These are phyloP conservation scores for Trididemnum nubilum DNA, from an alignment of 23 tunicate species.

Conservation along the genomic window DNA sequence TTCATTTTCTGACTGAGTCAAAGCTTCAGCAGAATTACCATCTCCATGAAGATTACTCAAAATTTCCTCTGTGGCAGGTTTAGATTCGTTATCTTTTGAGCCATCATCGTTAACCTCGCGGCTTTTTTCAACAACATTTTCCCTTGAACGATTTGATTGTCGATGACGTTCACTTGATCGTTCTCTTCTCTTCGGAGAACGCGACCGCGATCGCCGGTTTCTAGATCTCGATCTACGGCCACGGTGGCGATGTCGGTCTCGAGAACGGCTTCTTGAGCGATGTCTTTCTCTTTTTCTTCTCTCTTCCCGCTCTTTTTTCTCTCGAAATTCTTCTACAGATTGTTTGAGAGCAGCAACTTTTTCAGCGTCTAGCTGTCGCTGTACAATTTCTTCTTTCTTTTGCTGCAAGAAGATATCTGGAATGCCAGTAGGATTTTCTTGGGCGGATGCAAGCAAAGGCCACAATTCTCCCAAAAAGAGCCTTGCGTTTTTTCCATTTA, in stretches of 20 bases:
- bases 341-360: conserved; percentile 60
- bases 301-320: conserved; percentile 43
- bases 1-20: neutral
- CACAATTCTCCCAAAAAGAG: conserved; percentile 86
- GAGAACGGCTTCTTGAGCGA: conserved; percentile 52
- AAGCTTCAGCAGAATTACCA: neutral
- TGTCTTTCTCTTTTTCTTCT: conserved; percentile 15
- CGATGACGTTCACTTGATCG: neutral
- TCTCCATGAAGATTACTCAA: conserved; percentile 14
- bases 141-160: neutral
- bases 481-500: conserved; percentile 90
- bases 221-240: conserved; percentile 41
- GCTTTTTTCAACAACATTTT: neutral
- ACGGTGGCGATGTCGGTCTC: conserved; percentile 56
- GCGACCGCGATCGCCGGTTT: neutral
- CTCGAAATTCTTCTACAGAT: conserved; percentile 35
- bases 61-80: conserved; percentile 12
- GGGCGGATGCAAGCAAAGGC: conserved; percentile 87
- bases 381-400: conserved; percentile 80
- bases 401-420: conserved; percentile 68
- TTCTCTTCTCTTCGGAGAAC: conserved; percentile 22
- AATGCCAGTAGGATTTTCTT: conserved; percentile 76
- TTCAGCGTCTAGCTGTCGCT: conserved; percentile 74
- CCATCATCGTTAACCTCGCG: neutral
- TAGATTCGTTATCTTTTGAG: neutral